Evolutionary conservation across 2,888 invertebrate species (phyloP), one percentile per base, ranked within the genome.

Genomic region (Clunio marinus): DNA sequence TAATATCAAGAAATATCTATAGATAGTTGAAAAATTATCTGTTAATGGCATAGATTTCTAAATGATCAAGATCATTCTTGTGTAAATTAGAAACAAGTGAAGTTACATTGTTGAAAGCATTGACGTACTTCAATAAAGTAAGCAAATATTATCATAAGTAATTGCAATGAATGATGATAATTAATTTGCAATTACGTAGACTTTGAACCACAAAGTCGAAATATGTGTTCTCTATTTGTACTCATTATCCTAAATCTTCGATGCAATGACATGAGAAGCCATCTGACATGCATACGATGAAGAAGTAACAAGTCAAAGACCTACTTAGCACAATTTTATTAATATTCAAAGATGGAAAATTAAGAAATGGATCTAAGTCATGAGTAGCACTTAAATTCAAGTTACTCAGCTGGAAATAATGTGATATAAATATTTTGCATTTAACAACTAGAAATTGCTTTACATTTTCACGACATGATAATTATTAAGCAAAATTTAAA

Each of bases 301-400:
- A 41, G 41, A 41, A 5, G 15, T n/a, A 15, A 32, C n/a, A 15
- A 41, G 15, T 5, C 41, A 15, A n/a, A 2, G 41, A 41, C 41
- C 41, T 41, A n/a, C n/a, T n/a, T n/a, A 41, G 41, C 41, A 41
- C 41, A 41, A 41, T 41, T n/a, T 41, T n/a, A 41, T n/a, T n/a
- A n/a, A n/a, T n/a, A n/a, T n/a, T n/a, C n/a, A n/a, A n/a, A n/a
- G n/a, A n/a, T n/a, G 15, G 41, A 41, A 41, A 10, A 41, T 41
- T 41, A 32, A 32, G 10, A 8, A 10, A 41, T 41, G 15, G 15
- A 41, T 5, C 41, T n/a, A 41, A n/a, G 41, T n/a, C 15, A n/a
- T n/a, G 41, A 41, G 41, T 41, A n/a, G n/a, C n/a, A 41, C 41
- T 41, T 15, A n/a, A n/a, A 3, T 41, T 41, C 41, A 41, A 41